Percentiles rank a stretch among this genome's conserved stretches.
These are phyloP conservation scores for Orthonevra nobilis DNA, from an alignment of 2,888 invertebrate genomes.

Conservation along the genomic window DNA sequence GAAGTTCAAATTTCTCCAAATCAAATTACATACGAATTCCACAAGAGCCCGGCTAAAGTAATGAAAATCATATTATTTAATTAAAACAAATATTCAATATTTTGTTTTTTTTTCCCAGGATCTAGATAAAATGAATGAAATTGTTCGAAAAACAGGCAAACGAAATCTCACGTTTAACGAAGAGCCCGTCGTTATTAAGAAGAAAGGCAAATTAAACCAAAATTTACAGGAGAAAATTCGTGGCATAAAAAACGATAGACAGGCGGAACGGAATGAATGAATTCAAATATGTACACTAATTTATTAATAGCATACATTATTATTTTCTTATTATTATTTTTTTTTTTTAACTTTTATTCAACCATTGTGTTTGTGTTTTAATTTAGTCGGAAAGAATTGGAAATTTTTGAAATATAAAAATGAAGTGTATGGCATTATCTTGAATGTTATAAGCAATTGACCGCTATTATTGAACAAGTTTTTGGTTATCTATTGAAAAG, in stretches of 20 bases:
- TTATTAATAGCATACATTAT: slow-evolving; percentile 50
- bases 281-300: slow-evolving; percentile 31
- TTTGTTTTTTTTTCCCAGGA: slow-evolving; percentile 71
- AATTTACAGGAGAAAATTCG: slow-evolving; percentile 72
- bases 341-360: too few species aligned
- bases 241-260: slow-evolving; percentile 74
- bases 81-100: too few species aligned
- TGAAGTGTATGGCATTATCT: too few species aligned
- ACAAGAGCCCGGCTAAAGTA: slow-evolving; percentile 79
- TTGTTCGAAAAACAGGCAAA: slow-evolving; percentile 76
- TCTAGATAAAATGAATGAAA: slow-evolving; percentile 76
- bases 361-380: too few species aligned
- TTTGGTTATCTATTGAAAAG: too few species aligned
- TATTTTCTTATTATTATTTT: too few species aligned
- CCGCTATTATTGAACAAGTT: too few species aligned
- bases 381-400: too few species aligned
- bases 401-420: too few species aligned
- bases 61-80: too few species aligned
- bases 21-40: slow-evolving; percentile 76
- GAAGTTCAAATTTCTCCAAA: slow-evolving; percentile 79
- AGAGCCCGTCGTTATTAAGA: slow-evolving; percentile 34
- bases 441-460: too few species aligned
- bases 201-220: slow-evolving; percentile 54
- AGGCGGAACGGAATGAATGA: slow-evolving; percentile 72
- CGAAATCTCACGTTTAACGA: slow-evolving; percentile 76